Conservation (phyloP, 2,113 vertebrate species). For the Pelusios castaneus region DNA sequence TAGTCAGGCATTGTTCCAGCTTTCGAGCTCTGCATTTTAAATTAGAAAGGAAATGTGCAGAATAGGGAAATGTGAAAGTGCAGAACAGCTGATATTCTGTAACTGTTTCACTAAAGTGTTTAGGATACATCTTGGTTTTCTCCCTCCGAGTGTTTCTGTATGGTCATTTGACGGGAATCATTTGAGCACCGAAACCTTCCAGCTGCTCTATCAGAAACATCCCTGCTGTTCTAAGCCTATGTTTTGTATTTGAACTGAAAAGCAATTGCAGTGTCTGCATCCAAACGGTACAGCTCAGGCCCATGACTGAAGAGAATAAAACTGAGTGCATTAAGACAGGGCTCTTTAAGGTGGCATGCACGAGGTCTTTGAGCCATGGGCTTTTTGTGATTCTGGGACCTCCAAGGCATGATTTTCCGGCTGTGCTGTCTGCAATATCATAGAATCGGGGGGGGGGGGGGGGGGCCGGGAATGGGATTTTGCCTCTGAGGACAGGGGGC, state of each 20-base stretch:
- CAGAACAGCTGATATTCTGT: background rate
- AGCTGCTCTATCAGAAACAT: background rate
- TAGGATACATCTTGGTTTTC: background rate
- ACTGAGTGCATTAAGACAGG: background rate
- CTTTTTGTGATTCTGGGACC: background rate
- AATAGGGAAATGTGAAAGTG: background rate
- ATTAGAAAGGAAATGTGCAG: background rate
- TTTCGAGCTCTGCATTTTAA: background rate
- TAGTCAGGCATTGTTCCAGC: background rate
- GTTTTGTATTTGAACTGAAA: background rate
- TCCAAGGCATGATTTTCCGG: background rate
- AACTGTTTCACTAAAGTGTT: background rate
- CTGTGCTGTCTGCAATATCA: background rate
- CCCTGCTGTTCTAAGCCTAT: background rate
- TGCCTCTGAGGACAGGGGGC: background rate
- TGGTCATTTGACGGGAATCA: accelerated
- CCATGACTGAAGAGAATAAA: background rate
- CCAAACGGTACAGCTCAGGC: background rate
- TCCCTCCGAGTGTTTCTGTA: background rate
- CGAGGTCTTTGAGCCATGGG: background rate
- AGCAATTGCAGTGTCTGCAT: background rate
- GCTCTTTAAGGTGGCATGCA: background rate
- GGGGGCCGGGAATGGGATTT: background rate
- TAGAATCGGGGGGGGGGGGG: background rate
- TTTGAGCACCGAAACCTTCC: background rate